These are phyloP conservation scores for Limnephilus auricula DNA, from an alignment of 2,888 invertebrate species.

Conservation along the genomic window DNA sequence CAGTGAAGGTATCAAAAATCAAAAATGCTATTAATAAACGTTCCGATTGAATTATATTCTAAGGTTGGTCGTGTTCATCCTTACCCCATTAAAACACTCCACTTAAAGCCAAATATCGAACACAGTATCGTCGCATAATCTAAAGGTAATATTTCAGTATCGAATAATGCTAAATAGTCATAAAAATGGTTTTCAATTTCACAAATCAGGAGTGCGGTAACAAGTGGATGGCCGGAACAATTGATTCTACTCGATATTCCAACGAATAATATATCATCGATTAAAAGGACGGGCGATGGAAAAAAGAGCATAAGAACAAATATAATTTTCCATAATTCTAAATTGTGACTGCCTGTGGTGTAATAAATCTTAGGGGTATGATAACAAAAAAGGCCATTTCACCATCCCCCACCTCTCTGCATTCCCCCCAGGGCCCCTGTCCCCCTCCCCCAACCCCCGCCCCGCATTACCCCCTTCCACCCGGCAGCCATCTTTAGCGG, in stretches of 20 bases:
- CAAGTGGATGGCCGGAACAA: conserved; percentile 18
- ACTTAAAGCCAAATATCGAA: background rate
- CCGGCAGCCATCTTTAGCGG: conserved; percentile 65
- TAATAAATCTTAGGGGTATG: conserved; percentile 67
- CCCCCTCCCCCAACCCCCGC: background rate
- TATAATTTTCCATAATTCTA: conserved; percentile 67
- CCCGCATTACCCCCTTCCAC: conserved; percentile 64
- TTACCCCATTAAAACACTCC: background rate
- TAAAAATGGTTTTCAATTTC: conserved; percentile 34
- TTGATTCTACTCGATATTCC: conserved; percentile 52
- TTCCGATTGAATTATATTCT: background rate
- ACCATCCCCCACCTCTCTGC: conserved; percentile 56
- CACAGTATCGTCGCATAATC: background rate
- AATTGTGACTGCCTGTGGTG: conserved; percentile 67
- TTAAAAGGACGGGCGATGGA: conserved; percentile 64
- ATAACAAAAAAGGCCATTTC: conserved; percentile 67
- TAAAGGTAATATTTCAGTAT: conserved; percentile 14
- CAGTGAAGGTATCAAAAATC: background rate
- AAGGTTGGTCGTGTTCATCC: background rate
- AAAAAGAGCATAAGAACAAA: conserved; percentile 66
- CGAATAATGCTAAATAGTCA: conserved; percentile 40
- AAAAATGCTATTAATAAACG: background rate
- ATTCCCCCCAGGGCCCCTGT: conserved; percentile 48
- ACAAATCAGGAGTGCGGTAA: conserved; percentile 25
- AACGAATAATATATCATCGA: conserved; percentile 62